Percentiles rank a stretch among this genome's conserved stretches.
These are phyloP conservation scores for Apeira syringaria DNA, from an alignment of 2,888 invertebrate genomes.

Conservation along the genomic window DNA sequence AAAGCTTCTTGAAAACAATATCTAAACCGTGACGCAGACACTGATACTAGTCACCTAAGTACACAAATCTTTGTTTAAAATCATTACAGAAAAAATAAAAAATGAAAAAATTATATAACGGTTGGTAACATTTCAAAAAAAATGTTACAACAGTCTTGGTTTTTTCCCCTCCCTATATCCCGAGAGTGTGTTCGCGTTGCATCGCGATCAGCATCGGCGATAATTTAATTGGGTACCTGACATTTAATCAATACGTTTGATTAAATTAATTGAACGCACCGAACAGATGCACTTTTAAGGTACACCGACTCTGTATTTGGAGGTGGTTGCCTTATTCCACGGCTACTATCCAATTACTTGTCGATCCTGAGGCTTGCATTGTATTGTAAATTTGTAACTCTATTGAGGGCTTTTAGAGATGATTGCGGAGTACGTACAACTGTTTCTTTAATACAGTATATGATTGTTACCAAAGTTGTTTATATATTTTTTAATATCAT, in stretches of 20 bases:
- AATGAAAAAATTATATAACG: too few relatives aligned
- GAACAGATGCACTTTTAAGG: constrained; percentile 69
- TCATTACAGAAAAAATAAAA: too few relatives aligned
- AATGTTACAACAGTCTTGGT: neutral
- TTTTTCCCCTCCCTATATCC: constrained; percentile 15
- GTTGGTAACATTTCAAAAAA: too few relatives aligned
- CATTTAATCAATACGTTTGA: constrained; percentile 76
- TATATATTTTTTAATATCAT: too few relatives aligned
- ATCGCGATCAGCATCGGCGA: constrained; percentile 53
- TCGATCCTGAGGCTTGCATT: constrained; percentile 16
- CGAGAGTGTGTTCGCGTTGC: constrained; percentile 47
- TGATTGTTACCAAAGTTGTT: too few relatives aligned
- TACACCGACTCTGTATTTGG: constrained; percentile 48
- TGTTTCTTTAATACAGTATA: neutral
- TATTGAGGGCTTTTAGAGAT: constrained; percentile 4
- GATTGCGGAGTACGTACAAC: neutral
- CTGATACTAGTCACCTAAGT: too few relatives aligned
- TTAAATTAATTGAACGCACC: constrained; percentile 73
- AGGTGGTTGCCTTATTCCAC: constrained; percentile 21
- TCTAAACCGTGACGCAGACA: too few relatives aligned
- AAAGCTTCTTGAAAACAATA: too few relatives aligned
- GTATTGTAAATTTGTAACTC: constrained; percentile 1
- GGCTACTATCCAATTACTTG: constrained; percentile 26
- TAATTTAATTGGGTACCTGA: constrained; percentile 78
- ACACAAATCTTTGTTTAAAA: too few relatives aligned